Evolutionary conservation across 2,113 vertebrate genomes (phyloP), one percentile per base, ranked within the genome.

Genomic region (Austrofundulus limnaeus): DNA sequence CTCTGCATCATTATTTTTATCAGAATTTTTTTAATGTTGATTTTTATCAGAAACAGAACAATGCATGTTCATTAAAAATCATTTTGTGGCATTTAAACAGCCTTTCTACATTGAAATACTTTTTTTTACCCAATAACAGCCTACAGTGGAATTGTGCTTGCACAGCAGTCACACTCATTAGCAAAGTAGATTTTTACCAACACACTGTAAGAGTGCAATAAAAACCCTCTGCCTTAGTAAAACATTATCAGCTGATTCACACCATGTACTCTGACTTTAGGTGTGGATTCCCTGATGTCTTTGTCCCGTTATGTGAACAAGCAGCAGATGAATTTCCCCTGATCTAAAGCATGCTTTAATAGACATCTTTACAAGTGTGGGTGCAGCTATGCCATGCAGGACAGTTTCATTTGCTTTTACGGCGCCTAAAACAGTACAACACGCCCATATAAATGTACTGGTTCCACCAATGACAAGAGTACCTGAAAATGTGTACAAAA

Each of bases 111-210:
- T 34, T 34, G 31, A 34, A 9, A 34, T 34, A 34, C 5, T 9
- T 34, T 34, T 28, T 34, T 34, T 34, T 34, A 10, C 31, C 31
- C 31, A 11, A 20, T 19, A 19, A 46, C 10, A 20, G 3, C 8
- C 2, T 46, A 46, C 5, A 46, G 8, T 19, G 10, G 11, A 10
- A 46, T 46, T 20, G 16, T 2, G 11, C 43, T 46, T 46, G 43
- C 43, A 46, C 43, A 20, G 43, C 43, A 46, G 11, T 20, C 43
- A 46, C 6, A 46, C n/a, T 46, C 91, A 92, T 92, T 88, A 89
- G 86, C 79, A 89, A 90, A 92, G 89, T 72, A 86, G 70, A 85
- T 86, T 86, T 75, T 81, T 75, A 74, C 78, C 78, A 77, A 67
- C 61, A 72, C 55, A 19, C 19, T 39, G n/a, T 38, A 15, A 11